phyloP scores from a whole-genome alignment of 2,113 vertebrate genomes.

The Triplophysa siluroides region DNA sequence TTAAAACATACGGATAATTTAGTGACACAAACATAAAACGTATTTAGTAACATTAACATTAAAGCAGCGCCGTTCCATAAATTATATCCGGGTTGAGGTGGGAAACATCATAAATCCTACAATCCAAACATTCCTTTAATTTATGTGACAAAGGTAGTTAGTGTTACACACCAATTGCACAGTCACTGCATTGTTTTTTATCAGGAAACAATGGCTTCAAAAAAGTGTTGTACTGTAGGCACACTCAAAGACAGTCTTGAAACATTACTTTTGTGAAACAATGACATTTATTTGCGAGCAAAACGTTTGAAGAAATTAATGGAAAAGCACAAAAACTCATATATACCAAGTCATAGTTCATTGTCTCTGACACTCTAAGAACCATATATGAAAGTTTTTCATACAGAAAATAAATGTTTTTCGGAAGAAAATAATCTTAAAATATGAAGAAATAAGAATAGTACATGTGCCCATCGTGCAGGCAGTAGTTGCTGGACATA shows the following conservation, averaged over 20 bases:
- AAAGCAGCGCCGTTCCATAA: too few species aligned
- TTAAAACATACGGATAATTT: too few species aligned
- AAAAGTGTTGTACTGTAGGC: not conserved
- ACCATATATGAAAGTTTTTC: not conserved
- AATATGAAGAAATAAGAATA: not conserved
- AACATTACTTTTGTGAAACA: not conserved
- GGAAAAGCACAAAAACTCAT: not conserved
- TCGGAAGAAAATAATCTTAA: slow-evolving; percentile 9
- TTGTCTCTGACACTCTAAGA: not conserved
- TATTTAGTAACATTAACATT: too few species aligned
- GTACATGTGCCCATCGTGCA: not conserved
- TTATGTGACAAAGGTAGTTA: too few species aligned
- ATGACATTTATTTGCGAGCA: slow-evolving; percentile 20
- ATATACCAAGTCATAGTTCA: not conserved
- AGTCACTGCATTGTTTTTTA: too few species aligned
- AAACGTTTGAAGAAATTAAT: not conserved
- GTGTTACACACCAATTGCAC: too few species aligned
- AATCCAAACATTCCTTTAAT: too few species aligned
- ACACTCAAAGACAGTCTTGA: not conserved
- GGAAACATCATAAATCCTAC: too few species aligned
- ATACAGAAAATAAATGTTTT: not conserved
- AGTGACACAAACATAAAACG: too few species aligned
- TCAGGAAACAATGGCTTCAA: too few species aligned
- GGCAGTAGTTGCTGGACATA: not conserved
- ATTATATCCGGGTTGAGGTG: too few species aligned